phyloP scores from a whole-genome alignment of 1,140 invertebrate species.

The Drosophila subobscura region DNA sequence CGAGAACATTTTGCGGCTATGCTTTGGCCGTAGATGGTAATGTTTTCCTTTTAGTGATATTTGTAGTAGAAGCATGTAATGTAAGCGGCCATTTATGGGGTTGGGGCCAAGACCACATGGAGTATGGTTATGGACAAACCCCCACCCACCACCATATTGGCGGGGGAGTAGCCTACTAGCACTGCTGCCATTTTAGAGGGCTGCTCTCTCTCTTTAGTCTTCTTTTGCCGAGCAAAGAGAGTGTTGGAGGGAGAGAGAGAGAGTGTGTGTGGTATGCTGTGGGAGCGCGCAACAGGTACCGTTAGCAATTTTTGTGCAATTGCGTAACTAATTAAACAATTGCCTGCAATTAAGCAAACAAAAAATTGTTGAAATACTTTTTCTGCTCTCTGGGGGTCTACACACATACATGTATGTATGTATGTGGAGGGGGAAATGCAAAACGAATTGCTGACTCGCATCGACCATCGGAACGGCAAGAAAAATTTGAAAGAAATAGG shows the following conservation, averaged over 20 bases:
- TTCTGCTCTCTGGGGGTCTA: background rate
- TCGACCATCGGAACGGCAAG: conserved; percentile 12
- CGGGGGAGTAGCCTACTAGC: no score
- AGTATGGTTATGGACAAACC: background rate
- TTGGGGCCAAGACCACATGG: no score
- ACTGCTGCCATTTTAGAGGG: conserved; percentile 1
- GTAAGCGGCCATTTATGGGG: no score
- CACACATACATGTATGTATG: background rate
- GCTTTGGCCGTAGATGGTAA: conserved; percentile 58
- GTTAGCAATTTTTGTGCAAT: conserved; percentile 56
- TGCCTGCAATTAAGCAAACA: conserved; percentile 66
- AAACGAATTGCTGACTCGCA: conserved; percentile 14
- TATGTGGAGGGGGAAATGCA: conserved; percentile 4
- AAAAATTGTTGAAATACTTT: conserved; percentile 61
- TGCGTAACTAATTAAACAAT: conserved; percentile 81
- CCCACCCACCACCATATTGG: background rate
- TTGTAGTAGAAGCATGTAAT: conserved; percentile 16
- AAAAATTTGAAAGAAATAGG: conserved; percentile 21
- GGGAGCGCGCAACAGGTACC: conserved; percentile 64
- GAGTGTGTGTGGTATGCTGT: background rate
- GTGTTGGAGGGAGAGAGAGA: background rate
- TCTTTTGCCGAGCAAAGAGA: conserved; percentile 22
- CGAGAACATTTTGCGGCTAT: conserved; percentile 16
- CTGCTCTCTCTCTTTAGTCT: conserved; percentile 6
- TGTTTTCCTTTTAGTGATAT: conserved; percentile 46